Conservation (phyloP, 2,888 invertebrate species). For the Dicycla oo region DNA sequence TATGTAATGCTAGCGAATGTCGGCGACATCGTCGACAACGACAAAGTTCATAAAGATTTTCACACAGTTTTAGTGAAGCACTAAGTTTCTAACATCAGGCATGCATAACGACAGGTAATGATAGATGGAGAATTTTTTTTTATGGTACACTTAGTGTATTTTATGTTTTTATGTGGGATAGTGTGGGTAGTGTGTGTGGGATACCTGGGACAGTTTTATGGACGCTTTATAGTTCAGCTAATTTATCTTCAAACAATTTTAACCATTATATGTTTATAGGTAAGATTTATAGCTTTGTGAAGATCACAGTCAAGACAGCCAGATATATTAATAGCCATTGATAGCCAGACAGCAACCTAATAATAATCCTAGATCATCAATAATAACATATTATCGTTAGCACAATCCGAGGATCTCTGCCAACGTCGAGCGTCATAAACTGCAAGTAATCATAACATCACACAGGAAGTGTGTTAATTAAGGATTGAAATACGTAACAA, state of each 20-base stretch:
- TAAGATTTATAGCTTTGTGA: conserved; percentile 24
- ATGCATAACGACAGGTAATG: conserved; percentile 16
- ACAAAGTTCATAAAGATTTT: conserved; percentile 36
- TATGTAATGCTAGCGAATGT: conserved; percentile 53
- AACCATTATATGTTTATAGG: conserved; percentile 23
- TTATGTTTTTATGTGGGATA: conserved; percentile 9
- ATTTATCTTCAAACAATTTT: conserved; percentile 19
- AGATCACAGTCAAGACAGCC: conserved; percentile 25
- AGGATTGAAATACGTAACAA: conserved; percentile 75
- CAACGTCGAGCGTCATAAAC: conserved; percentile 68
- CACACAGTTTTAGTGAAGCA: conserved; percentile 39
- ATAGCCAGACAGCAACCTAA: conserved; percentile 13
- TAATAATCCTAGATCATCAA: conserved; percentile 1
- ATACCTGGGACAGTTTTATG: conserved; percentile 10
- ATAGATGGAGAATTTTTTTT: background rate
- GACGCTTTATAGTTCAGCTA: background rate
- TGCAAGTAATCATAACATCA: conserved; percentile 70
- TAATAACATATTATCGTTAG: background rate
- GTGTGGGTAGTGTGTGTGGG: background rate
- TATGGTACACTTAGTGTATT: background rate
- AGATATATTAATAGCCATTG: too few relatives aligned
- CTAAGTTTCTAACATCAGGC: conserved; percentile 18
- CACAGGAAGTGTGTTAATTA: conserved; percentile 79
- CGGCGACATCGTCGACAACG: conserved; percentile 44
- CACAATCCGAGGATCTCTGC: conserved; percentile 8